Base-by-base conservation (phyloP, 2,888 invertebrate species). In the Lithodes maja region DNA sequence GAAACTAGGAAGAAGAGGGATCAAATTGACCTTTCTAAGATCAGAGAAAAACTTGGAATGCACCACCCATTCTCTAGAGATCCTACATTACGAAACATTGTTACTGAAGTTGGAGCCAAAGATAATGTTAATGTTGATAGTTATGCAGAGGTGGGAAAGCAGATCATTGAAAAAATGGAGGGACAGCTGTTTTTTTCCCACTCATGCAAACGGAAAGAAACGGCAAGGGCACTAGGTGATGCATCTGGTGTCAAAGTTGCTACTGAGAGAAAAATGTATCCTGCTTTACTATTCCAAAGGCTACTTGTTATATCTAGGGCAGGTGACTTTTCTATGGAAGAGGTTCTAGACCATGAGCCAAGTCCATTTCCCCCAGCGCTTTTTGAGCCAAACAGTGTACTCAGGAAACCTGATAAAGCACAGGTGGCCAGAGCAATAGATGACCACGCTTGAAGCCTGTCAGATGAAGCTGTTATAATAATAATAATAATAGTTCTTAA, bases 1-100 rank as follows among this genome's bases (percentile, higher is more conserved):
- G 83, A 83, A 33, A 50, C 83, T 7, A 80, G 90, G 68, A 53
- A 84, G 50, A 80, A 83, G 1, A 90, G 86, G 75, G 90, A 90
- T 55, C 54, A 61, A 54, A 3, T 53, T 69, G 78, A 89, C 52
- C n/a, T 90, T 71, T 49, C 82, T 12, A 90, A 90, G 87, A 84
- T 89, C n/a, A 80, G 17, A 17, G 61, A 61, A 75, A 54, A 78
- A 12, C 68, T 87, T 69, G 68, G 17, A 68, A 75, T 83, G 33
- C 83, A 49, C 53, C 53, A 83, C 50, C 82, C 90, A n/a, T 85
- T 86, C 55, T 81, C 69, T 68, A 52, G 52, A 69, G 81, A 79
- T 7, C 3, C 54, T 77, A 33, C 74, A 69, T 61, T 90, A 50
- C 49, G 69, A 77, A 90, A 86, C 79, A 90, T 90, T 61, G 68